These are phyloP conservation scores for Betta splendens DNA, from an alignment of 2,797 vertebrate genomes.

Conservation along the genomic window DNA sequence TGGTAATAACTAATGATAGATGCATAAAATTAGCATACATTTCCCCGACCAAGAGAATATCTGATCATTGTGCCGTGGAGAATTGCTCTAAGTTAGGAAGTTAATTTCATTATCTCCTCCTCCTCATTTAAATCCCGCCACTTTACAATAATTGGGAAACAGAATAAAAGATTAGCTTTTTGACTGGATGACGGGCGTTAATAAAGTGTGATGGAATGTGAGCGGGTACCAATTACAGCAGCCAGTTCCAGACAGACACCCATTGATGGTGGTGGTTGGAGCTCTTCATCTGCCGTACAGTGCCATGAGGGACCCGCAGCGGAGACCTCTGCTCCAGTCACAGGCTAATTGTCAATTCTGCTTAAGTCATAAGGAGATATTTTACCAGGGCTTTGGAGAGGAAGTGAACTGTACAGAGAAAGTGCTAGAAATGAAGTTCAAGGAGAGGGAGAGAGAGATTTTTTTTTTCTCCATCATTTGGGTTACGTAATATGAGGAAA, in stretches of 20 bases:
- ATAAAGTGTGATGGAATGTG: conserved; percentile 86
- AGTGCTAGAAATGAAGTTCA: conserved; percentile 57
- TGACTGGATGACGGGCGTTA: conserved; percentile 83
- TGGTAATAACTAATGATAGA: conserved; percentile 94
- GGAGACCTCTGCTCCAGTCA: conserved; percentile 74
- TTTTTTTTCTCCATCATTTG: conserved; percentile 46
- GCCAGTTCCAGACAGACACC: conserved; percentile 68
- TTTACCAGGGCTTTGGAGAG: conserved; percentile 62
- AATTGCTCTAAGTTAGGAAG: conserved; percentile 94
- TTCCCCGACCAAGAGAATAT: conserved; percentile 91
- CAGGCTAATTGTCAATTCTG: conserved; percentile 75
- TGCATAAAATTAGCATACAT: conserved; percentile 99
- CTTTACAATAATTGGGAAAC: conserved; percentile 91
- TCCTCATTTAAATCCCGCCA: conserved; percentile 87
- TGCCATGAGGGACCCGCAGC: conserved; percentile 72
- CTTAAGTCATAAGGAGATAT: conserved; percentile 73
- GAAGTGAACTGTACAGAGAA: conserved; percentile 53
- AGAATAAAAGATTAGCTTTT: conserved; percentile 89
- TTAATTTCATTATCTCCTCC: conserved; percentile 96
- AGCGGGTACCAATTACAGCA: conserved; percentile 80
- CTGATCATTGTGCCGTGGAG: conserved; percentile 92
- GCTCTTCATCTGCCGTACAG: conserved; percentile 71
- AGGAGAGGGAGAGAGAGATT: conserved; percentile 37
- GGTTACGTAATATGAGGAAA: conserved; percentile 19
- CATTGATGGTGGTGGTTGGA: conserved; percentile 72